phyloP scores from a whole-genome alignment of 2,888 invertebrate species.

The Cheilosia scutellata region DNA sequence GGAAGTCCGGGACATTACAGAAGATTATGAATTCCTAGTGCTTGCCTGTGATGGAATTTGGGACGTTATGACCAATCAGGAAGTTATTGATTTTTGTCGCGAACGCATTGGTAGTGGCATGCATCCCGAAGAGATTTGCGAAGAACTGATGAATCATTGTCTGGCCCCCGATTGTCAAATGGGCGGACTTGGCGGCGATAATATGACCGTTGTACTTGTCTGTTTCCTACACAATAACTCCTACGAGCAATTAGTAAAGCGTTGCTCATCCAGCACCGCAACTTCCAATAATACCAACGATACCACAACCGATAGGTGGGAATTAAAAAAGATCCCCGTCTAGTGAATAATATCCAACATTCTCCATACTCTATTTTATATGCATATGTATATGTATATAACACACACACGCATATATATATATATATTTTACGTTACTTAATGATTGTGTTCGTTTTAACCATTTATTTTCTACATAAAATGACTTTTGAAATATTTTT shows the following conservation, averaged over 20 bases:
- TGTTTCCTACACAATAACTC: constrained; percentile 87
- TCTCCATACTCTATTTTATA: constrained; percentile 75
- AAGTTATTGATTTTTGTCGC: constrained; percentile 96
- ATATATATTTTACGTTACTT: constrained; percentile 77
- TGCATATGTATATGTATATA: constrained; percentile 69
- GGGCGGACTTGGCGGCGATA: constrained; percentile 98
- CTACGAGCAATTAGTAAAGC: constrained; percentile 82
- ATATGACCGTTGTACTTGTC: constrained; percentile 98
- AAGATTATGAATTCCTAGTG: constrained; percentile 98
- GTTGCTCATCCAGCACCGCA: constrained; percentile 78
- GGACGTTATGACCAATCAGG: constrained; percentile 98
- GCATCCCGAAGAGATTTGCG: constrained; percentile 98
- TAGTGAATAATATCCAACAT: constrained; percentile 76
- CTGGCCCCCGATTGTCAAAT: constrained; percentile 98
- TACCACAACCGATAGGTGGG: constrained; percentile 39
- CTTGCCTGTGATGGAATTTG: constrained; percentile 99
- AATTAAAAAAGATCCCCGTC: constrained; percentile 73
- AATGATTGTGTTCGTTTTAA: constrained; percentile 78
- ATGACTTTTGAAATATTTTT: constrained; percentile 2
- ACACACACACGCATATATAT: not conserved
- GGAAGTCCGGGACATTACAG: constrained; percentile 90
- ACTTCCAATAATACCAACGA: constrained; percentile 58
- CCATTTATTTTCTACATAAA: constrained; percentile 57
- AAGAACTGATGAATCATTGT: constrained; percentile 96
- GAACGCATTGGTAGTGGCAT: constrained; percentile 91